Percentiles rank a stretch among this genome's conserved stretches.
These are phyloP conservation scores for Oceanodroma tethys DNA, from an alignment of 2,113 vertebrate genomes.

Conservation along the genomic window DNA sequence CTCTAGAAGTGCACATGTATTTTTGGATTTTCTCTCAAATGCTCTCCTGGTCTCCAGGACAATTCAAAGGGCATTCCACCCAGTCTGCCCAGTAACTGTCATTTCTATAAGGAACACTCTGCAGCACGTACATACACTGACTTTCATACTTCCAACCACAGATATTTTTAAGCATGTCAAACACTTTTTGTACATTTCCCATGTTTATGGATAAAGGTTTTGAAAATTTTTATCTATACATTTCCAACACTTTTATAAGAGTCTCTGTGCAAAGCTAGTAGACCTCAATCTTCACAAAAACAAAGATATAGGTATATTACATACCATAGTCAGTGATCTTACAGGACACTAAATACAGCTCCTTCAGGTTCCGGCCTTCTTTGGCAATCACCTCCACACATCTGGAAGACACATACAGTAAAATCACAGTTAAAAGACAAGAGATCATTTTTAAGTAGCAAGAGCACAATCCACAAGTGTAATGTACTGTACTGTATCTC, in stretches of 20 bases:
- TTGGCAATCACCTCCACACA: constrained; percentile 99
- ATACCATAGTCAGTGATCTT: constrained; percentile 98
- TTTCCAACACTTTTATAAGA: background rate
- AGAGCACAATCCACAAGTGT: background rate
- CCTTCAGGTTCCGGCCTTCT: constrained; percentile 93
- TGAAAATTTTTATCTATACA: background rate
- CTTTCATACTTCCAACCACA: background rate
- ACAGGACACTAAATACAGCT: constrained; percentile 97
- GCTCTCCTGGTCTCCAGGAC: background rate
- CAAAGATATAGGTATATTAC: constrained; percentile 37
- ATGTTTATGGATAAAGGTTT: background rate
- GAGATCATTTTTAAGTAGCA: background rate
- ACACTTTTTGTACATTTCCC: background rate
- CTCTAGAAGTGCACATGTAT: background rate
- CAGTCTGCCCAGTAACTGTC: background rate
- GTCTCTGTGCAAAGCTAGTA: background rate
- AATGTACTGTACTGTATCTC: background rate
- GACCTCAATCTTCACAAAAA: background rate
- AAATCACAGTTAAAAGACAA: constrained; percentile 11
- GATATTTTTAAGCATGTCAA: background rate
- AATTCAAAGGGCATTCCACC: background rate
- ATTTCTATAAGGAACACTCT: background rate
- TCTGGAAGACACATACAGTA: constrained; percentile 77
- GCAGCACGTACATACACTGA: background rate
- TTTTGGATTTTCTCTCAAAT: background rate